phyloP scores from a whole-genome alignment of 2,113 vertebrate genomes.

The Myocastor coypus region DNA sequence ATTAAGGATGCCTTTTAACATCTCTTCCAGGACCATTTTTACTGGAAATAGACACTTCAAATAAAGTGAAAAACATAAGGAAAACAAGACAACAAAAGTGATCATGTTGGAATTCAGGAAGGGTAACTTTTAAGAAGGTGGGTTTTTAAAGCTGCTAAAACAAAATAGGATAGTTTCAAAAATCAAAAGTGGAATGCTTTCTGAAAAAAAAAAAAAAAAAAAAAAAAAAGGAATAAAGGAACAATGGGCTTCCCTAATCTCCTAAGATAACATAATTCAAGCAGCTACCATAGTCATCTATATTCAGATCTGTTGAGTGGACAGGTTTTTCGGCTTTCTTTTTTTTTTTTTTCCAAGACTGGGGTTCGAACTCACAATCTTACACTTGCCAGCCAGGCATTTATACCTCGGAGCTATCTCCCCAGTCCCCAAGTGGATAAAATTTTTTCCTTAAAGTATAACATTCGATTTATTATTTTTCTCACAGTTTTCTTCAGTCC shows the following conservation, averaged over 20 bases:
- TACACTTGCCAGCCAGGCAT: too few relatives aligned
- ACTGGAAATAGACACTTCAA: slow-evolving; percentile 12
- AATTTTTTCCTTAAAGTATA: too few relatives aligned
- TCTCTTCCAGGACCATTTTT: background rate
- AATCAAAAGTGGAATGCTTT: background rate
- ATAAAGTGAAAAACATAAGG: background rate
- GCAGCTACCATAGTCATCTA: rapidly evolving
- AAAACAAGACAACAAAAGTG: background rate
- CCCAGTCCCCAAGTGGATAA: too few relatives aligned
- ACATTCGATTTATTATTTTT: too few relatives aligned
- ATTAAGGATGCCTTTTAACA: background rate
- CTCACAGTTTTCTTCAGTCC: too few relatives aligned
- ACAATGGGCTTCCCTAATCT: rapidly evolving
- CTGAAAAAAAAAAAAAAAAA: background rate
- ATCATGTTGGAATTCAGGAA: background rate
- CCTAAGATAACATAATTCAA: background rate
- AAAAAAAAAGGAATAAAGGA: background rate
- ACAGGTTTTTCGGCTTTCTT: background rate
- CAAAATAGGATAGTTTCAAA: background rate
- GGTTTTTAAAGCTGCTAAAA: background rate
- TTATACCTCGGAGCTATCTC: too few relatives aligned
- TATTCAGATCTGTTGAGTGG: too few relatives aligned
- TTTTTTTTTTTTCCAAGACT: too few relatives aligned
- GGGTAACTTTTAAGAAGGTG: background rate
- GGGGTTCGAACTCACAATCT: too few relatives aligned